phyloP scores from a whole-genome alignment of 2,797 vertebrate genomes.

The Amphiprion clarkii region DNA sequence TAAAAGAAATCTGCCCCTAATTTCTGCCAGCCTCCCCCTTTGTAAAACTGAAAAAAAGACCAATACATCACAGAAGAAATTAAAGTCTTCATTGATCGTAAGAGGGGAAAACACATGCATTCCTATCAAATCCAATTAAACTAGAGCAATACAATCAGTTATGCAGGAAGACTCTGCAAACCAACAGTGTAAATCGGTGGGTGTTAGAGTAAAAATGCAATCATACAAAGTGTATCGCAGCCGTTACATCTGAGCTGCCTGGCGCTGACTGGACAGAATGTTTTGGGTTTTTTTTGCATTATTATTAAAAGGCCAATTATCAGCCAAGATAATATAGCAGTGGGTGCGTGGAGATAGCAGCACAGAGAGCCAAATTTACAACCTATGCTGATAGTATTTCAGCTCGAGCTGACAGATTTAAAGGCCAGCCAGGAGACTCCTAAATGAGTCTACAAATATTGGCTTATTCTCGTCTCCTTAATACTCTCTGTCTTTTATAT shows the following conservation, averaged over 20 bases:
- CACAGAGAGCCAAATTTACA: constrained; percentile 56
- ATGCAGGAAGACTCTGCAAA: constrained; percentile 2
- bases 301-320: constrained; percentile 52
- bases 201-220: constrained; percentile 11
- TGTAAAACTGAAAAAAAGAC: constrained; percentile 1
- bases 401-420: constrained; percentile 59
- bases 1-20: background rate
- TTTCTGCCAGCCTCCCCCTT: background rate
- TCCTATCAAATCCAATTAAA: constrained; percentile 1
- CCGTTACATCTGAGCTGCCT: constrained; percentile 17
- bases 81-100: background rate
- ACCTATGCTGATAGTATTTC: constrained; percentile 48
- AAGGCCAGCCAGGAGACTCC: constrained; percentile 46
- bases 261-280: constrained; percentile 29
- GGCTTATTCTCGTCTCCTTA: constrained; percentile 26
- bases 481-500: background rate
- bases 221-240: background rate
- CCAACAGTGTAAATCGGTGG: constrained; percentile 12
- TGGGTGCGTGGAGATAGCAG: constrained; percentile 33
- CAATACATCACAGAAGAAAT: background rate
- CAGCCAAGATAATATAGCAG: constrained; percentile 36
- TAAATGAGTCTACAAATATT: constrained; percentile 57
- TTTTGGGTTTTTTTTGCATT: constrained; percentile 16
- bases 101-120: background rate
- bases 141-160: background rate